Conservation (phyloP, 2,113 vertebrate species). For the Megalops atlanticus region DNA sequence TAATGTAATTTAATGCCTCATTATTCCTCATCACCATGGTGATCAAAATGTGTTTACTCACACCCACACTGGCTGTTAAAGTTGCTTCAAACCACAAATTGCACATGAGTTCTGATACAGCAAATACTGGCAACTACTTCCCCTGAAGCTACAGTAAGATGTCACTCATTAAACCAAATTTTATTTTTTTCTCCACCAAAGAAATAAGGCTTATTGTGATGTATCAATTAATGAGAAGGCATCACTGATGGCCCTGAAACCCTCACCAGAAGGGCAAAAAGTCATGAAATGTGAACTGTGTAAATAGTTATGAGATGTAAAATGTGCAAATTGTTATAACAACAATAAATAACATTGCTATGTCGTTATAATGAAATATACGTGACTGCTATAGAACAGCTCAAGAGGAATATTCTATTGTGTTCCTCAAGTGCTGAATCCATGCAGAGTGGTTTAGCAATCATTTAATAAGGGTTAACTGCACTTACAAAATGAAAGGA, state of each 20-base stretch:
- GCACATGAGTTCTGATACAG: background rate
- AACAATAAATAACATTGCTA: too few relatives aligned
- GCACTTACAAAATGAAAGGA: too few relatives aligned
- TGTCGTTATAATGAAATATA: too few relatives aligned
- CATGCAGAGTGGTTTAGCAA: background rate
- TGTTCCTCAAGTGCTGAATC: too few relatives aligned
- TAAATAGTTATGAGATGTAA: too few relatives aligned
- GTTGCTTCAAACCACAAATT: background rate
- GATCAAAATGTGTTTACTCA: background rate
- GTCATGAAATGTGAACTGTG: too few relatives aligned
- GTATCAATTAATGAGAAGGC: background rate
- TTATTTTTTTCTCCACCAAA: conserved; percentile 16
- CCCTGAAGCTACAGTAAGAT: conserved; percentile 3
- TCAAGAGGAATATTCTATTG: too few relatives aligned
- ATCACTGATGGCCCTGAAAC: background rate
- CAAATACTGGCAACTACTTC: background rate
- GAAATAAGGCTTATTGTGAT: conserved; percentile 11
- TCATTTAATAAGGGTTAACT: too few relatives aligned
- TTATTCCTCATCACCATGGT: conserved; percentile 2
- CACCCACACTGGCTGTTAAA: background rate
- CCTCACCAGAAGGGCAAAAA: background rate
- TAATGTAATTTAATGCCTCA: background rate
- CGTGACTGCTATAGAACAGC: too few relatives aligned
- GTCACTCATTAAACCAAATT: background rate
- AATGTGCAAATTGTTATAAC: too few relatives aligned